Percentiles rank a stretch among this genome's conserved stretches.
phyloP scores from a whole-genome alignment of 2,113 vertebrate species.

The Lipotes vexillifer region DNA sequence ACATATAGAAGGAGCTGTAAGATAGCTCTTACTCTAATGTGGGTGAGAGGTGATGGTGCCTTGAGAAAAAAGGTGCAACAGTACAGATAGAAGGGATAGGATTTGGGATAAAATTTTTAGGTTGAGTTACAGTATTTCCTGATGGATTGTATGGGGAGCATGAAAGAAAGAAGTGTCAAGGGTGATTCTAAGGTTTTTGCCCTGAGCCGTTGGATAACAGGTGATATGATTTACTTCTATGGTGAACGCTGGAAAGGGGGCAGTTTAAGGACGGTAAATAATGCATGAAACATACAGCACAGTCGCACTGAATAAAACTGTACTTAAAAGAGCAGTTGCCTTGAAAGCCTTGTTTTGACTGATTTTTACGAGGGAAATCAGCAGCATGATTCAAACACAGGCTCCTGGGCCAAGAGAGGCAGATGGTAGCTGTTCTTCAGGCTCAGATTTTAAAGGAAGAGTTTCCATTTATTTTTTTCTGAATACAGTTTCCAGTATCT shows the following conservation, averaged over 20 bases:
- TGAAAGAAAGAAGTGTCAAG: background rate
- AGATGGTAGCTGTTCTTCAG: slow-evolving; percentile 62
- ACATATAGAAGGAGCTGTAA: background rate
- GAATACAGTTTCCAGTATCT: slow-evolving; percentile 12
- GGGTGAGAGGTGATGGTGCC: background rate
- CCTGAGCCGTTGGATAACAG: background rate
- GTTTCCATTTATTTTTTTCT: slow-evolving; percentile 38
- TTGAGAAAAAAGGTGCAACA: background rate
- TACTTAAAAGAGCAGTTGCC: slow-evolving; percentile 64
- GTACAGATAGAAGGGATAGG: background rate
- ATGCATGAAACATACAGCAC: background rate
- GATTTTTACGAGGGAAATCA: background rate
- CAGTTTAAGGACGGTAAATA: background rate
- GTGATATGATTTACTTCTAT: background rate
- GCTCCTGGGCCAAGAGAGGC: slow-evolving; percentile 57
- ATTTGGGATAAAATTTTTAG: background rate
- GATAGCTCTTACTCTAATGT: background rate
- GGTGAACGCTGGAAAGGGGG: background rate
- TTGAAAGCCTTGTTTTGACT: slow-evolving; percentile 62
- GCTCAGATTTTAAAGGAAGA: background rate
- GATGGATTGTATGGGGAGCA: background rate
- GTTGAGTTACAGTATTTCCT: background rate
- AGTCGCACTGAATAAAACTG: background rate
- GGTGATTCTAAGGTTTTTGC: background rate
- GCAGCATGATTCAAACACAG: slow-evolving; percentile 48